Conservation (phyloP, 2,888 invertebrate species). For the Dicycla oo region DNA sequence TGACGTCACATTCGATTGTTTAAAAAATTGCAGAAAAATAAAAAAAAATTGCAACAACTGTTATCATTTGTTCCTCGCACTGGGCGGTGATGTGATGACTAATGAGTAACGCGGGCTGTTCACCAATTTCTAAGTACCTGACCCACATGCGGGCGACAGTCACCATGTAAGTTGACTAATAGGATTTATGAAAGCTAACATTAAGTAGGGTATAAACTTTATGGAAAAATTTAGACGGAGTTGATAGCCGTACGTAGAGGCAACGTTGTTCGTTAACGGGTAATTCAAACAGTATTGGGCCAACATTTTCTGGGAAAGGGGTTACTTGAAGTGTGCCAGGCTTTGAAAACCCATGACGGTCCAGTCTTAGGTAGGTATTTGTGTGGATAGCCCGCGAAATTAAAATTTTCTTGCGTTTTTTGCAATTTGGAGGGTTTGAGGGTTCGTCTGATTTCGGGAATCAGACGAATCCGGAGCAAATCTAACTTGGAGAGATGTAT, state of each 20-base stretch:
- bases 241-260: conserved; percentile 14
- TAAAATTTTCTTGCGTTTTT: too few relatives aligned
- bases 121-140: conserved; percentile 82
- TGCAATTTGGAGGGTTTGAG: too few relatives aligned
- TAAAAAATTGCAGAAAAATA: conserved; percentile 1
- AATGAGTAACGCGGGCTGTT: conserved; percentile 70
- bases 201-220: conserved; percentile 43
- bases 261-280: conserved; percentile 5
- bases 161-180: conserved; percentile 65
- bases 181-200: conserved; percentile 64
- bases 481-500: too few relatives aligned
- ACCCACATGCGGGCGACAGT: conserved; percentile 70
- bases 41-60: neutral
- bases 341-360: neutral
- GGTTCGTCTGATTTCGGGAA: too few relatives aligned
- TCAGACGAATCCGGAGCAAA: too few relatives aligned
- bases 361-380: neutral
- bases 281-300: conserved; percentile 7
- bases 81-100: conserved; percentile 73
- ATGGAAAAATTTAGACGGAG: conserved; percentile 42
- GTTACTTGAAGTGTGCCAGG: conserved; percentile 3
- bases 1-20: conserved; percentile 4
- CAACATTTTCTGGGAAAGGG: conserved; percentile 16
- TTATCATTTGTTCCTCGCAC: conserved; percentile 25
- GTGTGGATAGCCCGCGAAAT: too few relatives aligned